Percentiles rank a stretch among this genome's conserved stretches.
Conservation (phyloP, 2,888 invertebrate species). For the Embidobia sp. region DNA sequence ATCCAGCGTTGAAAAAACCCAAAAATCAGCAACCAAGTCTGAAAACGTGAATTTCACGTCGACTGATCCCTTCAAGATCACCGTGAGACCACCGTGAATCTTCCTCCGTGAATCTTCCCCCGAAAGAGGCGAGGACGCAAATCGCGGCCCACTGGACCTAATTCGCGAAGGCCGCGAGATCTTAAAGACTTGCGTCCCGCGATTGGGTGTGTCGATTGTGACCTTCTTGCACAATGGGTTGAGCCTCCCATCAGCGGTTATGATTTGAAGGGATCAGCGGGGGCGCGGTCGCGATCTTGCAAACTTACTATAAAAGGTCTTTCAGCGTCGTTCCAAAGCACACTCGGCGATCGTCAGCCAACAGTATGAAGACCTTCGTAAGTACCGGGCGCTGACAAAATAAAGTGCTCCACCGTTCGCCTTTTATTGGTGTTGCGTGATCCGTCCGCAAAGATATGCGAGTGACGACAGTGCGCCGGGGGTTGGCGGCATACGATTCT, state of each 20-base stretch:
- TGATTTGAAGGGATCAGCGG: constrained; percentile 79
- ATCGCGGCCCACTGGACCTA: constrained; percentile 42
- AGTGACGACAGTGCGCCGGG: constrained; percentile 43
- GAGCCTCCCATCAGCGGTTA: constrained; percentile 77
- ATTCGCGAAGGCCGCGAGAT: constrained; percentile 62
- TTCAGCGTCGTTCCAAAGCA: constrained; percentile 70
- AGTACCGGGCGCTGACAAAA: constrained; percentile 72
- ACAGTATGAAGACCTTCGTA: constrained; percentile 80
- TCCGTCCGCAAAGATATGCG: constrained; percentile 24
- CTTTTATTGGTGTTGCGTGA: constrained; percentile 25
- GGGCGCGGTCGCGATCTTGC: constrained; percentile 77
- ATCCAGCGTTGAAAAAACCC: too few relatives aligned
- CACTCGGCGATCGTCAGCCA: constrained; percentile 77
- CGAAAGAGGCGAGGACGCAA: not conserved
- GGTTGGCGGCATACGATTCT: constrained; percentile 1
- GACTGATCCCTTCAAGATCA: too few relatives aligned
- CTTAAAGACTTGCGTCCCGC: constrained; percentile 60
- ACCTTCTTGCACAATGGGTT: constrained; percentile 79
- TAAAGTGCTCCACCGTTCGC: constrained; percentile 57
- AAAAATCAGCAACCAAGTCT: too few relatives aligned
- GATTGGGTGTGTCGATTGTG: constrained; percentile 77
- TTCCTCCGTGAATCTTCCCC: too few relatives aligned
- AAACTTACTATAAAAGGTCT: constrained; percentile 76
- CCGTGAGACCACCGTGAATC: too few relatives aligned
- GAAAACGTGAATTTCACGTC: too few relatives aligned